Evolutionary conservation across 2,113 vertebrate genomes (phyloP), one percentile per base, ranked within the genome.

Genomic region (Procavia capensis): DNA sequence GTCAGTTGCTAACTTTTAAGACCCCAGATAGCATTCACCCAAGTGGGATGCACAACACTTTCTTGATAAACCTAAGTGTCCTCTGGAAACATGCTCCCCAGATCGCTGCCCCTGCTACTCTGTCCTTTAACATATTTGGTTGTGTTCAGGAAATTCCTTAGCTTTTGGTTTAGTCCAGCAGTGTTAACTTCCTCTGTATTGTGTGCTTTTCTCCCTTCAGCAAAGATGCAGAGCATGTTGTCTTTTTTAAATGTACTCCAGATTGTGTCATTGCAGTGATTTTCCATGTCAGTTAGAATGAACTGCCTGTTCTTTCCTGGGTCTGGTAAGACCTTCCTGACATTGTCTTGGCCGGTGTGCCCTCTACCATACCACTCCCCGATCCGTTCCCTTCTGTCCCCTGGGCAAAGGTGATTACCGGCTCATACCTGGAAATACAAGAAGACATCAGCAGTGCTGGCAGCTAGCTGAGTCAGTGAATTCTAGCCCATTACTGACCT

Each of bases 211-310:
- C n/a, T n/a, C n/a, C n/a, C n/a, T n/a, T n/a, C n/a, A n/a, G n/a
- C n/a, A n/a, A n/a, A n/a, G n/a, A n/a, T n/a, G n/a, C n/a, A n/a
- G n/a, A n/a, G n/a, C n/a, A n/a, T n/a, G n/a, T n/a, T n/a, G n/a
- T 88, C 47, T 95, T 85, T 89, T 54, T 39, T 16, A 80, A 50
- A 82, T 41, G 78, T 85, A 85, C 85, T 89, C 68, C 27, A 89
- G 3, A 34, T 72, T 39, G 43, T 84, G n/a, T 88, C n/a, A 85
- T 39, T 93, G 50, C 20, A 81, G 0, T 87, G 20, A 34, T 31
- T 93, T 85, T 10, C 34, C 50, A 54, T 94, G 75, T 87, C 14
- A 61, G 6, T 87, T 66, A 87, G 31, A 87, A 74, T 93, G 87
- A 91, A 93, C 79, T 80, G 45, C 36, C 87, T 6, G 41, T 47